Evolutionary conservation across 2,888 invertebrate species (phyloP).

Genomic region (Drosophila paramelanica): DNA sequence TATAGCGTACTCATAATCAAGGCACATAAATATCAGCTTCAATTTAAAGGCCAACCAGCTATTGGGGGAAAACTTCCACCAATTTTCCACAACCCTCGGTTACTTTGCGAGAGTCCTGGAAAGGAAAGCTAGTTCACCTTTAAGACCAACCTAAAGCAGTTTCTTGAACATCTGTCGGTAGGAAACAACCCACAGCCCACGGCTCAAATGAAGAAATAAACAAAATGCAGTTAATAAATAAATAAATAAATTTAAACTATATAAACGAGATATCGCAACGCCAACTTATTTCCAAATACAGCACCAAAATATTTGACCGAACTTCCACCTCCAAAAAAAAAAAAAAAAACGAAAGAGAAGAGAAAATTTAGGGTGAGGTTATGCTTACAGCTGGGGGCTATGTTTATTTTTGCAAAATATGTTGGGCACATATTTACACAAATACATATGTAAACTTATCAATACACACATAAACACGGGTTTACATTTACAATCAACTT

Average conservation of each 20-base stretch:
- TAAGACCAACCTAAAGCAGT: constrained; percentile 3
- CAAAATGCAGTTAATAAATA: constrained; percentile 80
- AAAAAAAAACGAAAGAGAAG: background rate
- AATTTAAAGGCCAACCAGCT: background rate
- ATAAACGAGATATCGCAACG: constrained; percentile 46
- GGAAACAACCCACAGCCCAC: constrained; percentile 48
- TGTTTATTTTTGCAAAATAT: constrained; percentile 80
- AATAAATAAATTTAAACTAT: constrained; percentile 79
- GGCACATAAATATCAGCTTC: constrained; percentile 1
- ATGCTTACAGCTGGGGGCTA: constrained; percentile 62
- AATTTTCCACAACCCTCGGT: background rate
- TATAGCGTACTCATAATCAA: constrained; percentile 9
- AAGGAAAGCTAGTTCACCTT: constrained; percentile 27
- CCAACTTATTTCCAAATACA: constrained; percentile 7
- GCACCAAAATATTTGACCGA: constrained; percentile 46
- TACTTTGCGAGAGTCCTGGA: background rate
- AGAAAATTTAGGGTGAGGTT: constrained; percentile 25
- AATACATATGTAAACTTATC: constrained; percentile 68
- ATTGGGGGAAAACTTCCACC: too few relatives aligned
- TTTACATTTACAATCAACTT: constrained; percentile 34
- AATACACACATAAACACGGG: constrained; percentile 26
- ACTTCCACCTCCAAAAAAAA: constrained; percentile 15
- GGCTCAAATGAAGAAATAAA: constrained; percentile 61
- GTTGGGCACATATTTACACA: constrained; percentile 75
- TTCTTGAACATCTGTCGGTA: background rate